Evolutionary conservation across 2,797 vertebrate species (phyloP).

Genomic region (Sardinella longiceps): DNA sequence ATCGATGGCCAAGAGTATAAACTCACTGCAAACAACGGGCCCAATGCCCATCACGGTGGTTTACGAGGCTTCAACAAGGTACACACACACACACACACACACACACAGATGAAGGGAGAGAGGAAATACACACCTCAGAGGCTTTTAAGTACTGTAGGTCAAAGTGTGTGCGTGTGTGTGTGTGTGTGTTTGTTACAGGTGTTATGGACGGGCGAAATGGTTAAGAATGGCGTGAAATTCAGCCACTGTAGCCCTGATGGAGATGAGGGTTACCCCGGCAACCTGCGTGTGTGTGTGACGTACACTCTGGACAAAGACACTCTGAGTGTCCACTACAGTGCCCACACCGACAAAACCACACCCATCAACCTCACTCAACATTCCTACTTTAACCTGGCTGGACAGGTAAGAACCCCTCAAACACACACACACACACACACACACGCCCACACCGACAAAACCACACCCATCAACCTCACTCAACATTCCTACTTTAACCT

Average conservation of each 20-base stretch:
- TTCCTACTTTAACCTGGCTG: slow-evolving; percentile 91
- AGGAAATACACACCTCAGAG: not conserved
- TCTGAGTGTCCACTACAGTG: slow-evolving; percentile 81
- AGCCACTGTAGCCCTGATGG: slow-evolving; percentile 83
- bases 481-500: too few species aligned
- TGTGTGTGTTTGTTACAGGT: slow-evolving; percentile 66
- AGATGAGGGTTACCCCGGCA: slow-evolving; percentile 93
- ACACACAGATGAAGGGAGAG: not conserved
- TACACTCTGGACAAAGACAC: slow-evolving; percentile 82
- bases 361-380: slow-evolving; percentile 94
- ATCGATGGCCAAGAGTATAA: slow-evolving; percentile 80
- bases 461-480: too few species aligned
- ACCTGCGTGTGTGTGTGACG: slow-evolving; percentile 83
- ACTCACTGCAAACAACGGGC: slow-evolving; percentile 85
- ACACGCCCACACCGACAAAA: not conserved
- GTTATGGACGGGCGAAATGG: slow-evolving; percentile 76
- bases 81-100: slow-evolving; percentile 17
- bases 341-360: slow-evolving; percentile 81
- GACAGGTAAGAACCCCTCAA: slow-evolving; percentile 87
- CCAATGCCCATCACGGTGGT: slow-evolving; percentile 91
- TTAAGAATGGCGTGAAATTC: slow-evolving; percentile 81
- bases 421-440: too few species aligned
- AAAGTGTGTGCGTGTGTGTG: not conserved
- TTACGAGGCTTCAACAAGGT: slow-evolving; percentile 92
- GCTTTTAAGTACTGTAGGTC: too few species aligned